Base-by-base conservation (phyloP, 2,113 vertebrate species). In the pig (Sus scrofa) region DNA sequence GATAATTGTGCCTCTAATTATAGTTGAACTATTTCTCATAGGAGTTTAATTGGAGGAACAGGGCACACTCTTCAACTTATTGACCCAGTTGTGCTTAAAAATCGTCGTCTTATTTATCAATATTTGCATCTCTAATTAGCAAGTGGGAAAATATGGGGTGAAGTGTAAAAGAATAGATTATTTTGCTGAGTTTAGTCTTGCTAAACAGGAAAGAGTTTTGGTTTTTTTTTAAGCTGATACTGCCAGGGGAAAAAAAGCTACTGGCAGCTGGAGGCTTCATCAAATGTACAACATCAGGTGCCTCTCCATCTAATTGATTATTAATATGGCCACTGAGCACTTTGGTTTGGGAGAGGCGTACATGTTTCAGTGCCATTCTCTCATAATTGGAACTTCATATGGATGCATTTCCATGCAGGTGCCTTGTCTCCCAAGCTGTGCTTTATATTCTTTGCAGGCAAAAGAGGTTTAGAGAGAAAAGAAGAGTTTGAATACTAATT, bases 1-100 rank as follows among this genome's bases (percentile, higher is more conserved):
- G 62, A 95, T 98, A 98, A 98, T 98, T 98, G 95, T 96, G 96
- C 93, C 90, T 94, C 98, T 98, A 98, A 98, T 98, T 98, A 97
- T 97, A 98, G 98, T 95, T 92, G 96, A 98, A 97, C 96, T 97
- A 86, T 97, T 98, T 96, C 92, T 97, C 91, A 67, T 75, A 97
- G 94, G 95, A 97, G 70, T 98, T 98, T 98, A 98, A 98, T 98
- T 98, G 97, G 90, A 97, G 81, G 91, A 97, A 93, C 75, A 98
- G 93, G 26, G 85, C 88, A 95, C 94, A 97, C 26, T 7, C 4
- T 96, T 97, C 95, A 96, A 91, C 95, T 96, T 96, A 97, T 96
- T 98, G 98, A 98, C 98, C 97, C 81, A 77, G 11, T 82, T 97
- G 95, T 86, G 67, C 96, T 98, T 97, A 94, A 96, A 97, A 98